A percentile compares a stretch with the other conserved stretches of the same genome.
These are phyloP conservation scores for Centruroides vittatus DNA, from an alignment of 1,140 invertebrate species.

Conservation along the genomic window DNA sequence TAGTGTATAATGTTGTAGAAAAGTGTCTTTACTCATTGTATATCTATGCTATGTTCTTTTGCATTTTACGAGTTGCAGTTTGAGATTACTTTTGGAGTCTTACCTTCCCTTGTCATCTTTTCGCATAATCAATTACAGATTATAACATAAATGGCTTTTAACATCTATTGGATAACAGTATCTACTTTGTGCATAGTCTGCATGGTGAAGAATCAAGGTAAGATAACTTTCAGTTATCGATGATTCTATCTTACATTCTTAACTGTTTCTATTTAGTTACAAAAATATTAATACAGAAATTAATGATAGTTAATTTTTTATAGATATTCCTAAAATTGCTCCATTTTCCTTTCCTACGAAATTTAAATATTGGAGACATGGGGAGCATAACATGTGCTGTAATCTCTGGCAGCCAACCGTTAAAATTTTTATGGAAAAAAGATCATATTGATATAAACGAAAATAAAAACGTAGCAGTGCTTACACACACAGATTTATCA, in stretches of 20 bases:
- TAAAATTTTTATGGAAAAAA: slow-evolving; percentile 3
- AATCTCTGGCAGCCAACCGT: background rate
- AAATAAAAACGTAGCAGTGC: background rate
- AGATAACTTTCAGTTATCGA: too few species aligned
- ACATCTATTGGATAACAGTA: too few species aligned
- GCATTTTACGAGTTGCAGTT: too few species aligned
- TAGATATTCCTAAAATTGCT: background rate
- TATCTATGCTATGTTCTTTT: background rate
- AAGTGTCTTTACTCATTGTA: background rate
- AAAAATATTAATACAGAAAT: too few species aligned
- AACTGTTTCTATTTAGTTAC: too few species aligned
- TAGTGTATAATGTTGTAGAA: background rate
- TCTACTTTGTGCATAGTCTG: too few species aligned
- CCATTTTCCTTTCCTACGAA: slow-evolving; percentile 5
- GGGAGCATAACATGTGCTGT: background rate
- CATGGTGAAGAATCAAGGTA: too few species aligned
- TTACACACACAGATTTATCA: background rate
- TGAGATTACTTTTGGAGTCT: too few species aligned
- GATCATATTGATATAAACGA: background rate
- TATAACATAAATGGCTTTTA: too few species aligned
- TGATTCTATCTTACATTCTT: too few species aligned
- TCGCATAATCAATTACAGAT: too few species aligned
- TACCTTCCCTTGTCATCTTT: too few species aligned
- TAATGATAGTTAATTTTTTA: background rate
- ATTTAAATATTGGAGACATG: slow-evolving; percentile 2